Conservation (phyloP, 2,888 invertebrate species). For the Stramonita haemastoma region DNA sequence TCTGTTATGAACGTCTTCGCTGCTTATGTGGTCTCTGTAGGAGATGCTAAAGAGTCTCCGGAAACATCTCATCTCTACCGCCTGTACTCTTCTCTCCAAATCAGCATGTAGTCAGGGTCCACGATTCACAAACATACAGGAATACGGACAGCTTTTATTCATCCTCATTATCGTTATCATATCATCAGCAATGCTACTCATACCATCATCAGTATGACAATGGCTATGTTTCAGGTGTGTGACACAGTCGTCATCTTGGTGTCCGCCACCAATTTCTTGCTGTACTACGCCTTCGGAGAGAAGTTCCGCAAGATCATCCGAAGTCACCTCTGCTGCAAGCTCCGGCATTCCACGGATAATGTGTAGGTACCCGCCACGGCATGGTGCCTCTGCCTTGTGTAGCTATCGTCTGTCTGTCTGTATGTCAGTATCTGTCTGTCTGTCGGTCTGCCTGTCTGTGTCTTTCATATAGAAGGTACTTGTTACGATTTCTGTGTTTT, state of each 20-base stretch:
- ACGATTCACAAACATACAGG: no score
- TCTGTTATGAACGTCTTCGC: no score
- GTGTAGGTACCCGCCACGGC: background rate
- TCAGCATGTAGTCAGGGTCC: no score
- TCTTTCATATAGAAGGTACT: background rate
- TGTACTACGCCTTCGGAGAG: slow-evolving; percentile 49
- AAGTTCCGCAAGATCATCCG: slow-evolving; percentile 44
- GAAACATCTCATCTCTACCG: no score
- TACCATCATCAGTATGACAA: no score
- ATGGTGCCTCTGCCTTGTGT: background rate
- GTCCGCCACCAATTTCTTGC: slow-evolving; percentile 48
- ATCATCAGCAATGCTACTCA: no score
- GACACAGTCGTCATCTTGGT: slow-evolving; percentile 40
- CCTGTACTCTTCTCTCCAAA: no score
- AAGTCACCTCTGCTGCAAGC: slow-evolving; percentile 27
- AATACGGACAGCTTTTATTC: no score
- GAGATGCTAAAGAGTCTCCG: no score
- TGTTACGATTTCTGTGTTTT: background rate
- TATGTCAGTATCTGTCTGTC: background rate
- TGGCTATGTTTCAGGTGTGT: slow-evolving; percentile 35
- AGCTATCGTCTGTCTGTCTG: background rate
- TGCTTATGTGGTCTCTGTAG: no score
- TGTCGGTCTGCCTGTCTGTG: background rate
- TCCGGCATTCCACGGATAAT: background rate
- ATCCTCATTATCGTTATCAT: no score